Base-by-base conservation (phyloP, 2,888 invertebrate species). In the Drosophila mimetica region DNA sequence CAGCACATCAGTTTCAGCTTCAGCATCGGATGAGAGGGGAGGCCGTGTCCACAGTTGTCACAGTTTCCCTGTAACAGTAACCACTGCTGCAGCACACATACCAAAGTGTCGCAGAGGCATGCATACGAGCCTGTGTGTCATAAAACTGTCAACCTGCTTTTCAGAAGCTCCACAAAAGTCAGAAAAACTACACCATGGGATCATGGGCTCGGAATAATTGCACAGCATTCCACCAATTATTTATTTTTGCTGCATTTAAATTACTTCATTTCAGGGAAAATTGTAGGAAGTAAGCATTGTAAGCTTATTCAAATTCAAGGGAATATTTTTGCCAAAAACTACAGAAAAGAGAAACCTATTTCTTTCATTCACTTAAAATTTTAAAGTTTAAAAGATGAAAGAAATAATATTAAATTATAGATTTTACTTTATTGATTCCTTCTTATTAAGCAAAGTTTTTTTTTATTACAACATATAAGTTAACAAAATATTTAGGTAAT, bases 101-200 rank as follows among this genome's bases (percentile, higher is more conserved):
- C n/a, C 50, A 39, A 34, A 37, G 41, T 44, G 37, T 18, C 42
- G 42, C 50, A 20, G 25, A 28, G 34, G 47, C 71, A 46, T 50
- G 18, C 37, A 46, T 42, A 39, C 57, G 46, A 28, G 41, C 42
- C 32, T 72, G 72, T 74, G 76, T 85, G 86, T 79, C 86, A 79
- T 79, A 76, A 82, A 83, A 82, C 70, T 83, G 82, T 83, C 82
- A 83, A 70, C 79, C 73, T 77, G 82, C 80, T 82, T 85, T 83
- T 83, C 79, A 85, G 77, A 67, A 74, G 76, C 71, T 67, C 77
- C 74, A 85, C 70, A 70, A 77, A 76, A 72, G 70, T 32, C 52
- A 25, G n/a, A n/a, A 60, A 46, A 46, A 44, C 34, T 16, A 34
- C 36, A 70, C 70, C 36, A 70, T 70, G 70, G 70, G 60, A 37